Evolutionary conservation across 1,140 invertebrate genomes (phyloP).

Genomic region (Drosophila kurseongensis): DNA sequence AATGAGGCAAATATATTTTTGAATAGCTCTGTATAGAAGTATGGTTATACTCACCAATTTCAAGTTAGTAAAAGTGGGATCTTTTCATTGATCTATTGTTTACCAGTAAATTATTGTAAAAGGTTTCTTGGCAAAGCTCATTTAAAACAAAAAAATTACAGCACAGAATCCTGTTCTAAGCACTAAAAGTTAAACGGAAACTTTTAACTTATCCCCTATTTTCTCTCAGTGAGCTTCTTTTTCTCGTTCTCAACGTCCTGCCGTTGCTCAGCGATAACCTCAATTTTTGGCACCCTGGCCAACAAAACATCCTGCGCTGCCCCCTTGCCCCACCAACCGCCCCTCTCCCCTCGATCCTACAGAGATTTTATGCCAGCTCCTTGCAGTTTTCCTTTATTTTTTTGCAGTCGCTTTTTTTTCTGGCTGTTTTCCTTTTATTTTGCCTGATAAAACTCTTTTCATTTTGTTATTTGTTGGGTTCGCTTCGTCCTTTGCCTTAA

Average conservation of each 20-base stretch:
- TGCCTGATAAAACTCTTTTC: conserved; percentile 79
- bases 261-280: conserved; percentile 72
- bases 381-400: conserved; percentile 54
- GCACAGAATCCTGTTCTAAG: too few species aligned
- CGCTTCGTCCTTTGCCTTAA: conserved; percentile 63
- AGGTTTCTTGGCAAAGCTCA: too few species aligned
- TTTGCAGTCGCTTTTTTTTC: conserved; percentile 19
- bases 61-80: too few species aligned
- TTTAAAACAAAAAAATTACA: too few species aligned
- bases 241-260: conserved; percentile 28
- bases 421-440: conserved; percentile 37
- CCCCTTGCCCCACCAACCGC: too few species aligned
- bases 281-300: conserved; percentile 80
- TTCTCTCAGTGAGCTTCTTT: conserved; percentile 14
- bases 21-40: too few species aligned
- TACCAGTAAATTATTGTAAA: too few species aligned
- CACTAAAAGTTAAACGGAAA: too few species aligned
- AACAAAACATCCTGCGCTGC: conserved; percentile 68
- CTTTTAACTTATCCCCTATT: background rate
- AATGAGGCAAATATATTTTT: too few species aligned
- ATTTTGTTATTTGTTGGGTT: conserved; percentile 68
- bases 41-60: too few species aligned
- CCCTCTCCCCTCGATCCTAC: conserved; percentile 10
- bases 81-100: too few species aligned
- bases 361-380: conserved; percentile 72